Evolutionary conservation across 2,888 invertebrate species (phyloP).

Genomic region (Cylloceria caligata): DNA sequence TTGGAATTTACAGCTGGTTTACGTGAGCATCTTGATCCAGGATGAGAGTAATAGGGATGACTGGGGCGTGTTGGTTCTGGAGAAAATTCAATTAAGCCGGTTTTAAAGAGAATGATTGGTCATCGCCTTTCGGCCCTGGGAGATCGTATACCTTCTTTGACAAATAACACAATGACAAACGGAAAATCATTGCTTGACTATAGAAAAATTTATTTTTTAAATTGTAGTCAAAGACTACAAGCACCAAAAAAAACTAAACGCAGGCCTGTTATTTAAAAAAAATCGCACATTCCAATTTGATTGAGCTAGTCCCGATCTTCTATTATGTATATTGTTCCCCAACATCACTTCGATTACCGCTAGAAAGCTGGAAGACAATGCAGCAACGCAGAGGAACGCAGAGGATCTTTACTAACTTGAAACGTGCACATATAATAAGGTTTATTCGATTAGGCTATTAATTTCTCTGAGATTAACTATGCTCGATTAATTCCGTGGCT

Average conservation of each 20-base stretch:
- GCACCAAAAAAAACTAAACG: too few relatives aligned
- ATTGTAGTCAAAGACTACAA: too few relatives aligned
- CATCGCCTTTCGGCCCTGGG: background rate
- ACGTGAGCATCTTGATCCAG: slow-evolving; percentile 43
- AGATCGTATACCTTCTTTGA: background rate
- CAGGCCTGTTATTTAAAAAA: too few relatives aligned
- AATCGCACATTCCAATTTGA: too few relatives aligned
- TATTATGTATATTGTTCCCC: too few relatives aligned
- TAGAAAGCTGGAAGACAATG: too few relatives aligned
- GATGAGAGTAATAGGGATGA: background rate
- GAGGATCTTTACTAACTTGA: background rate
- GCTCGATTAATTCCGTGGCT: slow-evolving; percentile 50
- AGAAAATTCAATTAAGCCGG: background rate
- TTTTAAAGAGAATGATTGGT: slow-evolving; percentile 6
- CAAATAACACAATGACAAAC: slow-evolving; percentile 27
- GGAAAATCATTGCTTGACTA: too few relatives aligned
- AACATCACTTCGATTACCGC: too few relatives aligned
- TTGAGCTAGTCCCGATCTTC: too few relatives aligned
- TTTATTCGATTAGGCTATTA: slow-evolving; percentile 54
- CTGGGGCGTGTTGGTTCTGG: background rate
- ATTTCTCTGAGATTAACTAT: slow-evolving; percentile 34
- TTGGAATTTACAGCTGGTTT: slow-evolving; percentile 59
- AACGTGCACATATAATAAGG: slow-evolving; percentile 18
- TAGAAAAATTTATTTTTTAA: too few relatives aligned
- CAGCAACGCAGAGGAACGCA: too few relatives aligned